Percentiles rank a stretch among this genome's conserved stretches.
Evolutionary conservation across 2,797 vertebrate species (phyloP).

Genomic region (Intellagama lesueurii): DNA sequence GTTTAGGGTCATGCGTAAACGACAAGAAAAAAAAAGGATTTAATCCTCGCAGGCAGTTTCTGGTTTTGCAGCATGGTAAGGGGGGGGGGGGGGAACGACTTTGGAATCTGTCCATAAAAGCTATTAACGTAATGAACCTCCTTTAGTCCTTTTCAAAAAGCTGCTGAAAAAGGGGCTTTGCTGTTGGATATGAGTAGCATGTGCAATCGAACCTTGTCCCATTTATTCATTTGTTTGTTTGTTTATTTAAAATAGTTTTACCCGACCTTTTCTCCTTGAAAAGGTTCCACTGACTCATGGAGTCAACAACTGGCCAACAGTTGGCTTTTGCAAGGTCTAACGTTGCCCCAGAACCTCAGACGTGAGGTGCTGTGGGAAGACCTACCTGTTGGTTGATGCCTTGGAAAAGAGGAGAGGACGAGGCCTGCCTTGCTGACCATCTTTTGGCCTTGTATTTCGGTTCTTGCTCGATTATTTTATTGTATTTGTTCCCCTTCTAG

Average conservation of each 20-base stretch:
- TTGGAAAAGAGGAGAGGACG: too few species aligned
- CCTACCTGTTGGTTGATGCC: too few species aligned
- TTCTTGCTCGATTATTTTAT: not conserved
- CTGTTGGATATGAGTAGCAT: not conserved
- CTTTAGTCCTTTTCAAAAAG: not conserved
- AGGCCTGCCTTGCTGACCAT: too few species aligned
- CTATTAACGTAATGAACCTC: constrained; percentile 68
- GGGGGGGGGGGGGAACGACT: not conserved
- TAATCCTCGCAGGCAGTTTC: constrained; percentile 14
- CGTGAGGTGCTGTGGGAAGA: too few species aligned
- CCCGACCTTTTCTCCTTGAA: too few species aligned
- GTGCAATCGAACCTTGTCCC: not conserved
- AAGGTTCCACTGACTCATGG: too few species aligned
- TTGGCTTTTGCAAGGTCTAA: too few species aligned
- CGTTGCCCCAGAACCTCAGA: too few species aligned
- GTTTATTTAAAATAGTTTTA: too few species aligned
- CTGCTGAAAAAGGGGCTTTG: constrained; percentile 28
- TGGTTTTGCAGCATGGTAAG: not conserved
- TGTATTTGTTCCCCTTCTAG: not conserved
- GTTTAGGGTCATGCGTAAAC: constrained; percentile 44
- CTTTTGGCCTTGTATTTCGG: not conserved
- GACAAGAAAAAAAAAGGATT: constrained; percentile 50
- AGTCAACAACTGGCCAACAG: too few species aligned
- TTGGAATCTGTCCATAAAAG: constrained; percentile 74
- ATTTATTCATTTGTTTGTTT: too few species aligned